Percentiles rank a stretch among this genome's conserved stretches.
These are phyloP conservation scores for Polyergus mexicanus DNA, from an alignment of 1,140 invertebrate genomes.

Conservation along the genomic window DNA sequence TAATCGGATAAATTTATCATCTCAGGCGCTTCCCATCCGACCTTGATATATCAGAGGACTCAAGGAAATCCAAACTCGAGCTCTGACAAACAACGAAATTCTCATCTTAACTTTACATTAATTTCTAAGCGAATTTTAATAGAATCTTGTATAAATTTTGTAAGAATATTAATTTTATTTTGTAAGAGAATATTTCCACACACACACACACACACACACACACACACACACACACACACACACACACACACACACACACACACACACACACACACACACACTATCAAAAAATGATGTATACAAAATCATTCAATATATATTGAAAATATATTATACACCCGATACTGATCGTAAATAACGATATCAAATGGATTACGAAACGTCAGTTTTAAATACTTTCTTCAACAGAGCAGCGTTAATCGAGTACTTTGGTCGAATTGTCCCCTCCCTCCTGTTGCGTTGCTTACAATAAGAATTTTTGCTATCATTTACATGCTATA, in stretches of 20 bases:
- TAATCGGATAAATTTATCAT: background rate
- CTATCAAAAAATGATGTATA: too few species aligned
- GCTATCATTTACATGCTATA: conserved; percentile 20
- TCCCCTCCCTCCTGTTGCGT: too few species aligned
- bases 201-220: too few species aligned
- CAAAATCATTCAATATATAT: too few species aligned
- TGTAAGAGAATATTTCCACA: background rate
- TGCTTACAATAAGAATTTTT: background rate
- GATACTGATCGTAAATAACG: background rate
- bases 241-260: too few species aligned
- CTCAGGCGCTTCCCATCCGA: background rate
- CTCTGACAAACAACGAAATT: background rate
- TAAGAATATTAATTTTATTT: too few species aligned
- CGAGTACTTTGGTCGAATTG: background rate
- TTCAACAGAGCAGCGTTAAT: background rate
- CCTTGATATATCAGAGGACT: background rate
- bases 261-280: too few species aligned
- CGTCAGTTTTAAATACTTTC: background rate
- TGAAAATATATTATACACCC: background rate
- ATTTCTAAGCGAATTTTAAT: background rate
- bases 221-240: too few species aligned
- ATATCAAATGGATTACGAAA: conserved; percentile 7
- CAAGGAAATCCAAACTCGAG: background rate
- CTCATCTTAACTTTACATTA: background rate
- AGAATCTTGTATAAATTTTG: background rate